Conservation (phyloP, 2,888 invertebrate species). For the Leucania comma region DNA sequence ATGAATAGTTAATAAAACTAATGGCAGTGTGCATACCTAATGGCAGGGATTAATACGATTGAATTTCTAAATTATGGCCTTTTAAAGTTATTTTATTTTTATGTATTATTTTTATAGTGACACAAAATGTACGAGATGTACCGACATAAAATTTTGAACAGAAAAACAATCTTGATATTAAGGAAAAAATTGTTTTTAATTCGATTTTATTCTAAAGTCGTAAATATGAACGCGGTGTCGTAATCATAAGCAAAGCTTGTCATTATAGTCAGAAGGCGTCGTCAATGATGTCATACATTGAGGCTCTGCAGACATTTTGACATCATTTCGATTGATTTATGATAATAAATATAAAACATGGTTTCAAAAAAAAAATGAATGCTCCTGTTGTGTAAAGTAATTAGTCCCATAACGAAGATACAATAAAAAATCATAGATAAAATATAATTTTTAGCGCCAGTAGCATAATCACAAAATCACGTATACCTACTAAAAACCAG, state of each 20-base stretch:
- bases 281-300: slow-evolving; percentile 61
- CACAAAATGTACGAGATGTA: not conserved
- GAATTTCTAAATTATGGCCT: slow-evolving; percentile 22
- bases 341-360: slow-evolving; percentile 18
- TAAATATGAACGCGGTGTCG: slow-evolving; percentile 50
- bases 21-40: slow-evolving; percentile 30
- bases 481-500: no score
- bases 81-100: slow-evolving; percentile 3
- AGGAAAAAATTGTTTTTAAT: slow-evolving; percentile 31
- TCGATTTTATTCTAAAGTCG: slow-evolving; percentile 30
- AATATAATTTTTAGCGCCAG: not conserved
- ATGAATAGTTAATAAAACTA: slow-evolving; percentile 62
- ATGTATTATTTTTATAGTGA: not conserved
- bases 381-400: slow-evolving; percentile 8
- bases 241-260: slow-evolving; percentile 50
- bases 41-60: slow-evolving; percentile 35
- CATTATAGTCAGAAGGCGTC: slow-evolving; percentile 51
- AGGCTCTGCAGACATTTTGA: slow-evolving; percentile 30
- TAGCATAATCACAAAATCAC: not conserved
- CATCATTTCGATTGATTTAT: slow-evolving; percentile 44
- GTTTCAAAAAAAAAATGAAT: not conserved
- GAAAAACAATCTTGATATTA: slow-evolving; percentile 15
- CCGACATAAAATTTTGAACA: slow-evolving; percentile 1
- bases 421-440: not conserved
- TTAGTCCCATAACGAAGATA: not conserved